Evolutionary conservation across 2,888 invertebrate genomes (phyloP).

Genomic region (Andrena trimmerana): DNA sequence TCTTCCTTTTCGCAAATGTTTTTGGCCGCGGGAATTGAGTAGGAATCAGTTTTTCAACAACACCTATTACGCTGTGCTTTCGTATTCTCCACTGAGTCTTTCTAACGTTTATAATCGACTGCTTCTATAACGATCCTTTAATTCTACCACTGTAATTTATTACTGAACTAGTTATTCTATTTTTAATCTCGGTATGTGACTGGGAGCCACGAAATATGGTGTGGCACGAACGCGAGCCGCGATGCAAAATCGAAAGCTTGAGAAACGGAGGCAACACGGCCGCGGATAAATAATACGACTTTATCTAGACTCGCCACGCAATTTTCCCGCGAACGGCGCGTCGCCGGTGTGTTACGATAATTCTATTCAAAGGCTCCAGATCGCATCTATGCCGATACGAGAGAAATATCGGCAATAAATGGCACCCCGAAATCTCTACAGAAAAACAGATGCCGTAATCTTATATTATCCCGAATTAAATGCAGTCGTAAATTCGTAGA

Average conservation of each 20-base stretch:
- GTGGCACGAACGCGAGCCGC: background rate
- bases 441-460: background rate
- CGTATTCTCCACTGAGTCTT: too few relatives aligned
- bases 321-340: constrained; percentile 19
- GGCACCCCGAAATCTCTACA: background rate
- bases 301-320: constrained; percentile 42
- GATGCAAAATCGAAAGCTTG: background rate
- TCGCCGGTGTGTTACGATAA: constrained; percentile 48
- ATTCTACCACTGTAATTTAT: too few relatives aligned
- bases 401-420: constrained; percentile 42
- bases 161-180: constrained; percentile 16
- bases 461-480: background rate
- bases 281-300: constrained; percentile 34
- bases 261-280: constrained; percentile 11
- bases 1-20: background rate
- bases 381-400: constrained; percentile 35
- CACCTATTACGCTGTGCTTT: too few relatives aligned
- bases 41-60: background rate
- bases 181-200: background rate
- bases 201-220: background rate
- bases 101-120: too few relatives aligned
- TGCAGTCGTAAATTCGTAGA: background rate
- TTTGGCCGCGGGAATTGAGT: background rate
- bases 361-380: constrained; percentile 46
- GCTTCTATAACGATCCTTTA: too few relatives aligned